Conservation (phyloP, 2,797 vertebrate species). For the Limosa lapponica region DNA sequence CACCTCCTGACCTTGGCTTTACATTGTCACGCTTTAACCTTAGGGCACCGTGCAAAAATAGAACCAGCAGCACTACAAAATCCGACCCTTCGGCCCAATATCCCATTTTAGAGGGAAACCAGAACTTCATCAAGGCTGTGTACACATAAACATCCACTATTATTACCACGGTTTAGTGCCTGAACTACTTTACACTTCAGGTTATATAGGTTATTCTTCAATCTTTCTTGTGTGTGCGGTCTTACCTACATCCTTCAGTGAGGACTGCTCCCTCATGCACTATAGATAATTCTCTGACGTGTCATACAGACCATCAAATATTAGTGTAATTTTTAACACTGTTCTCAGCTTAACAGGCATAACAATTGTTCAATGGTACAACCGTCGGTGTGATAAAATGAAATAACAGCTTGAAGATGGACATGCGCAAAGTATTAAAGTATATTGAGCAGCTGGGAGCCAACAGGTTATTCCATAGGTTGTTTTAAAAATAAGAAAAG, state of each 20-base stretch:
- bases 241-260: background rate
- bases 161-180: background rate
- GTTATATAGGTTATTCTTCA: background rate
- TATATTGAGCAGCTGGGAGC: background rate
- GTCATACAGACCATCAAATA: background rate
- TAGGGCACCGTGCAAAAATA: background rate
- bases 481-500: background rate
- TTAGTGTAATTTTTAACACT: background rate
- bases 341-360: accelerated
- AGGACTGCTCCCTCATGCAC: background rate
- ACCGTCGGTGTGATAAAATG: background rate
- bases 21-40: background rate
- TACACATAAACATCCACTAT: background rate
- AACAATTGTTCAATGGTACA: background rate
- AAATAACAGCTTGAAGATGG: background rate
- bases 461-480: background rate
- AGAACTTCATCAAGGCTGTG: background rate
- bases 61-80: background rate
- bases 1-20: background rate
- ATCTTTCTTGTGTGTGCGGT: background rate
- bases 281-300: background rate
- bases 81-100: background rate
- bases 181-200: background rate
- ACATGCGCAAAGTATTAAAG: background rate
- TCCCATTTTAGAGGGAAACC: background rate